Evolutionary conservation across 2,797 vertebrate genomes (phyloP).

Genomic region (Protosalanx chinensis): DNA sequence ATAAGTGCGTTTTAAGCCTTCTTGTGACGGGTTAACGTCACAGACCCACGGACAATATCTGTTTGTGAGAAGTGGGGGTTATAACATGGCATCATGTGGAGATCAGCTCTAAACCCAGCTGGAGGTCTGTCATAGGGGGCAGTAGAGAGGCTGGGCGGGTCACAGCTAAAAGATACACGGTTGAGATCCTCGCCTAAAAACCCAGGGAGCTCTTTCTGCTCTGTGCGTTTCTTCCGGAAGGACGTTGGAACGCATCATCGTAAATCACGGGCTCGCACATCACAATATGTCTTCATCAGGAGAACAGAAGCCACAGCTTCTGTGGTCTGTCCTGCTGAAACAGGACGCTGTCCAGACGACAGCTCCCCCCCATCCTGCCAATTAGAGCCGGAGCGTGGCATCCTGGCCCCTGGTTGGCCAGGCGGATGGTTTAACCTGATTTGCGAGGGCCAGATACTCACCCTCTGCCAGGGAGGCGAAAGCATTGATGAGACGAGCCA

Average conservation of each 20-base stretch:
- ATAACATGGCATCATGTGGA: no score
- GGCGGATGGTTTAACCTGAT: not conserved
- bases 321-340: not conserved
- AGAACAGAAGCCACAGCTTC: not conserved
- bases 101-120: no score
- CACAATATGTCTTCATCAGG: not conserved
- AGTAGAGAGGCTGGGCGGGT: not conserved
- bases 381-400: not conserved
- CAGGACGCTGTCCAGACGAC: not conserved
- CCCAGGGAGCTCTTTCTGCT: not conserved
- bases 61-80: no score
- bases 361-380: not conserved
- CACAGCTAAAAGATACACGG: not conserved
- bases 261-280: not conserved
- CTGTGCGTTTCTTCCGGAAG: not conserved
- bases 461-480: slow-evolving; percentile 89
- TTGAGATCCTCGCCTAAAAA: not conserved
- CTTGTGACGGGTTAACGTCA: no score
- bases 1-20: no score
- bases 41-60: no score
- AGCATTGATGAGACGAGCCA: slow-evolving; percentile 87
- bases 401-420: not conserved
- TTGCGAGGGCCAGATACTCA: slow-evolving; percentile 59
- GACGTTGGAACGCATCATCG: not conserved
- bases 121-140: no score